Base-by-base conservation (phyloP, 92 coral and sea anemone species). In the Palythoa grandiflora region DNA sequence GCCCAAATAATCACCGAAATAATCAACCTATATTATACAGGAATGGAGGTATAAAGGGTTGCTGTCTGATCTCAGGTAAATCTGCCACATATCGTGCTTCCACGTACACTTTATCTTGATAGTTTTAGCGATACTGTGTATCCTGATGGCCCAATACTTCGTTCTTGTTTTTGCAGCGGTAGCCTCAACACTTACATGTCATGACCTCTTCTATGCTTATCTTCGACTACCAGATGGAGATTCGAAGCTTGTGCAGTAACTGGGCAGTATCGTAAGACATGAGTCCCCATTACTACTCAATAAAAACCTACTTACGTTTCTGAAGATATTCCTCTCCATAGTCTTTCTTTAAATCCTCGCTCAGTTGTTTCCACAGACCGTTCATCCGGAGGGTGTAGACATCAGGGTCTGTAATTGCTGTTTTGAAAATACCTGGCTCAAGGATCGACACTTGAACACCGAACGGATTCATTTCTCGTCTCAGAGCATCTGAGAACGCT, bases 401-500 rank as follows among this genome's bases (percentile, higher is more conserved):
- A 21, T 90, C 87, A 75, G 47, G 35, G 17, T 55, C 21, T 39
- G 95, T 78, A 84, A 94, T 48, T 39, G 66, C 77, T 5, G 96
- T 94, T 85, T 88, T 92, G 90, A 87, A 94, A 71, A 87, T 83
- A 1, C 96, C 96, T 4, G 95, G 96, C 14, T 94, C 96, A 47
- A 94, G 76, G 17, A 94, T 87, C 75, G 87, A 74, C 78, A 92
- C 91, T 74, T 35, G 75, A n/a, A 94, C 79, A n/a, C 83, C 92
- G 90, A 93, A 94, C 35, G 89, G 89, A 63, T 86, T 80, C 89
- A 94, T 83, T 84, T 94, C 96, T 6, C 91, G 89, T 68, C 96
- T 91, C 75, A 94, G 70, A 16, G 94, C 96, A 85, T 94, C 96
- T 0, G 94, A 92, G 59, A 94, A 94, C 37, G 93, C 96, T 63